Conservation (phyloP, 2,113 vertebrate species). For the Arenaria interpres region DNA sequence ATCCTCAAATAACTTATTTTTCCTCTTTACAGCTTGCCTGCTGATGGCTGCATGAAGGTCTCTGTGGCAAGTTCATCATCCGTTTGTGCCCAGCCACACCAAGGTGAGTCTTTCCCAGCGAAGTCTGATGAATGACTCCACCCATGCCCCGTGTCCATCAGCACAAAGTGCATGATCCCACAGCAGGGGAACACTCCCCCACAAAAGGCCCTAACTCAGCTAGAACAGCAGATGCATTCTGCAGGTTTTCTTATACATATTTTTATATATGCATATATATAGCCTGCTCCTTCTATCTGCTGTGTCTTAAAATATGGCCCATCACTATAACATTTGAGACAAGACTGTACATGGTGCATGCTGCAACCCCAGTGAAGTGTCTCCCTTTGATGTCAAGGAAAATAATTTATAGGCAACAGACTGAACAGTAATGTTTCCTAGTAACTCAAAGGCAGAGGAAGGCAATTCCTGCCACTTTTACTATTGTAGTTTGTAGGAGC, state of each 20-base stretch:
- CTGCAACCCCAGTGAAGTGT: not conserved
- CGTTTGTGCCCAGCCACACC: not conserved
- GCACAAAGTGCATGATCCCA: not conserved
- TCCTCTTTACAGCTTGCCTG: not conserved
- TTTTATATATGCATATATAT: no score
- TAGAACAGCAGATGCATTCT: not conserved
- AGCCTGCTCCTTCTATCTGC: not conserved
- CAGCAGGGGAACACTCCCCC: not conserved
- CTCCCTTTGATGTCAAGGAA: not conserved
- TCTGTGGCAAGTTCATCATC: not conserved
- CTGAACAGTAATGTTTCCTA: not conserved
- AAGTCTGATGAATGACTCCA: not conserved
- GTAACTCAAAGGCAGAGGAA: not conserved
- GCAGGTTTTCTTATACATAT: not conserved
- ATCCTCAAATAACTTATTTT: not conserved
- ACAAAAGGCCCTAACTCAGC: not conserved
- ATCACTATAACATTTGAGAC: not conserved
- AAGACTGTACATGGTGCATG: rapidly evolving
- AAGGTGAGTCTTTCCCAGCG: not conserved
- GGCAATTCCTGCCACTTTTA: not conserved
- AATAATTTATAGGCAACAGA: not conserved
- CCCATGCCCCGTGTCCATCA: not conserved
- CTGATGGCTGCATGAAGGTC: not conserved
- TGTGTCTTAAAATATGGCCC: not conserved
- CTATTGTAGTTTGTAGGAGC: not conserved